These are phyloP conservation scores for Pterostichus niger DNA, from an alignment of 2,888 invertebrate species.

Conservation along the genomic window DNA sequence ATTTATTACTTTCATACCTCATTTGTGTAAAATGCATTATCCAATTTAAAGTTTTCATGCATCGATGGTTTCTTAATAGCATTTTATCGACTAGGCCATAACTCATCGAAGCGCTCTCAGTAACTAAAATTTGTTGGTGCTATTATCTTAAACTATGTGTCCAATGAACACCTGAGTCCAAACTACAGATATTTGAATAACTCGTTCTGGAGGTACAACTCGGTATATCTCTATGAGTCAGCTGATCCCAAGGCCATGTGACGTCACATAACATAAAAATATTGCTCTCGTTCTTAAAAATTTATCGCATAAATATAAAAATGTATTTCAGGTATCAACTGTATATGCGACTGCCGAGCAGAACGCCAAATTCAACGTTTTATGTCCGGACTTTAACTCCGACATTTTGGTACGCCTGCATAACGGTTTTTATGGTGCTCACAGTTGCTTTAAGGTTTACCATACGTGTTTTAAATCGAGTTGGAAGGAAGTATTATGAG, in stretches of 20 bases:
- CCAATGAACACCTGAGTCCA: slow-evolving; percentile 31
- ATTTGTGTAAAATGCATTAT: background rate
- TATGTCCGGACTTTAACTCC: slow-evolving; percentile 72
- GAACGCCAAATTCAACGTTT: slow-evolving; percentile 72
- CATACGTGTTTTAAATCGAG: slow-evolving; percentile 69
- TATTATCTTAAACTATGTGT: slow-evolving; percentile 28
- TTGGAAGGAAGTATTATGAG: slow-evolving; percentile 68
- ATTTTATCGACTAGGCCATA: background rate
- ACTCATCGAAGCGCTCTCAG: background rate
- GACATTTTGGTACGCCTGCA: slow-evolving; percentile 72
- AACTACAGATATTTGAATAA: slow-evolving; percentile 2
- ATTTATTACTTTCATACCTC: too few relatives aligned
- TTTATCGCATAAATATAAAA: slow-evolving; percentile 15
- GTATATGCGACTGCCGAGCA: slow-evolving; percentile 72
- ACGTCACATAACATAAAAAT: slow-evolving; percentile 18
- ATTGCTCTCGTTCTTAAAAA: slow-evolving; percentile 2
- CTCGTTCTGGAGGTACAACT: background rate
- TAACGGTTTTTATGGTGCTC: slow-evolving; percentile 70
- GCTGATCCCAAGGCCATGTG: slow-evolving; percentile 41
- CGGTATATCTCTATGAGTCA: slow-evolving; percentile 10
- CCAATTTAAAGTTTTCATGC: background rate
- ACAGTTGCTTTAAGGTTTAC: slow-evolving; percentile 72
- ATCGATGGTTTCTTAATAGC: background rate
- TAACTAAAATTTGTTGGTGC: slow-evolving; percentile 32
- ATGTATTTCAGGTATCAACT: slow-evolving; percentile 73